Base-by-base conservation (phyloP, 2,797 vertebrate genomes). In the Chiroxiphia lanceolata region DNA sequence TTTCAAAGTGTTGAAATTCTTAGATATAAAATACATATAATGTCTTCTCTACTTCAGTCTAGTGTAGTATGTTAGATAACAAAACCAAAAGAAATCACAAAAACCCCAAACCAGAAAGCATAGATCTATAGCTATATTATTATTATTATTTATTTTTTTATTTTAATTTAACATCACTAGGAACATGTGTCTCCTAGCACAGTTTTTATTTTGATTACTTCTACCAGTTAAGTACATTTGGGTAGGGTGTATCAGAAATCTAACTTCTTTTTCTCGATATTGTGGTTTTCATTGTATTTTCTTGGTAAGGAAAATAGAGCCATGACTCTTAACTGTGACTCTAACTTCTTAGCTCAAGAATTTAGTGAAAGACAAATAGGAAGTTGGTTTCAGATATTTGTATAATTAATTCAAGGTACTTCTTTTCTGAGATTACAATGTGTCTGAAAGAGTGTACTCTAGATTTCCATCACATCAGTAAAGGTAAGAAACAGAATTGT, bases 91-190 rank as follows among this genome's bases (percentile, higher is more conserved):
- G 19, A 15, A 6, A 4, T 2, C 7, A 19, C 14, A 71, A 67
- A 36, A 26, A 0, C 13, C 9, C 8, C 23, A 33, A 36, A 6
- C 17, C 25, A 23, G 47, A 44, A 21, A 54, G 0, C 14, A 26
- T 19, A 18, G 12, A 14, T 1, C 7, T 40, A 5, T n/a, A 45
- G 12, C 20, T 40, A 18, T 6, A 21, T 3, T 23, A 6, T 36
- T 23, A 6, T 36, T 50, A 13, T 8, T 8, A 9, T 64, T 67
- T 61, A 19, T 53, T 50, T 8, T 17, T 31, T 65, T 56, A 15
- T 56, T 94, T 84, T 31, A 21, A 29, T 84, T 67, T 72, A n/a
- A 3, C 19, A 40, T 31, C 29, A 15, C 6, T 63, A 69, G 9
- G 33, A 94, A n/a, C 31, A 67, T 6, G 15, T 51, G 3, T 67